Evolutionary conservation across 2,797 vertebrate species (phyloP), one percentile per base, ranked within the genome.

Genomic region (Miichthys miiuy): DNA sequence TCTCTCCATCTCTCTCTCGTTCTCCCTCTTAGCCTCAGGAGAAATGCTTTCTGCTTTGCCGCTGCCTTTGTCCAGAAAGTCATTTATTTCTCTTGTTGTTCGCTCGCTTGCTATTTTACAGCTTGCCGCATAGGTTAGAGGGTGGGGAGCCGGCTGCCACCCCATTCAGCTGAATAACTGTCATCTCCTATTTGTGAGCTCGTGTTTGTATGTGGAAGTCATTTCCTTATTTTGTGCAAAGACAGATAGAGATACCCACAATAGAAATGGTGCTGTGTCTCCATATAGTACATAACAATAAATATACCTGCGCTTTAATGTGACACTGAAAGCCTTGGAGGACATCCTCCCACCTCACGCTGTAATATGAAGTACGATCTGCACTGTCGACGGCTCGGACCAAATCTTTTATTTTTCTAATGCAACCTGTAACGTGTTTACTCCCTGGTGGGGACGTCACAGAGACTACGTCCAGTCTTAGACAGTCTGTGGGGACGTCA

Each of bases 81-180:
- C 89, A 93, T 94, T 94, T 94, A 92, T 93, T 94, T 93, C 89
- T 91, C 90, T 87, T 89, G 92, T 94, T 94, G 89, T 92, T 88
- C 70, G 62, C 85, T 82, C 50, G 75, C 84, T 90, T 85, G 82
- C 88, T 88, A 91, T 93, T 92, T 92, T 90, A 85, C 87, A 88
- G 90, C 85, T 79, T 89, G 90, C 91, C 79, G 79, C 90, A 87
- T 89, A 88, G 91, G 91, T 93, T 92, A 76, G 81, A 34, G 72
- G 50, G 54, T 69, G 79, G 67, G 72, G 75, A 83, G 79, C 51
- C n/a, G 58, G 38, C 85, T 81, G 82, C 81, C 66, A 48, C 77
- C 80, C 75, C 72, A 23, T 91, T 89, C 87, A 27, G 82, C 88
- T 83, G 85, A 91, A 91, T 88, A 87, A 84, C 89, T 92, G 92